Base-by-base conservation (phyloP, 2,888 invertebrate genomes). In the Euzetes globulus region DNA sequence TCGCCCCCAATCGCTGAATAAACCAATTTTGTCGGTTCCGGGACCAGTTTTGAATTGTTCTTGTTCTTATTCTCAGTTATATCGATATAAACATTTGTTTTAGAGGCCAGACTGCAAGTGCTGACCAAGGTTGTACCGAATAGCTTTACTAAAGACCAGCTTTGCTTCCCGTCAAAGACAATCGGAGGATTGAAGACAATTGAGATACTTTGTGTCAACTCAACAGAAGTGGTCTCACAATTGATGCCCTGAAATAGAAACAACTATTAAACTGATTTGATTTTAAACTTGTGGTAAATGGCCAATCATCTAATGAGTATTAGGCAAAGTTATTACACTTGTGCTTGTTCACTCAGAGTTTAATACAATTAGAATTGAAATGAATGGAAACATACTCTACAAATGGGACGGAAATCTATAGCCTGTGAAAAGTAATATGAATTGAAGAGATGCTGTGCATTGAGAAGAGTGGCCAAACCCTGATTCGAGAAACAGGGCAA, bases 361-460 rank as follows among this genome's bases (percentile, higher is more conserved):
- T n/a, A n/a, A n/a, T n/a, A n/a, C n/a, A n/a, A n/a, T n/a, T n/a
- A n/a, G n/a, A n/a, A n/a, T n/a, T 41, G 4, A 9, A 0, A 37
- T 22, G 33, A 52, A 47, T 50, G 19, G 19, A 74, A 29, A 77
- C 81, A 81, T 80, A 85, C 86, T 81, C 81, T 78, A 80, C 94
- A 95, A 52, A 91, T 85, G 71, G 90, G 90, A 75, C 93, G 87
- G 47, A 94, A 87, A 84, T 93, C 90, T 55, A 97, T 85, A 22
- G 91, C 90, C 75, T 96, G 84, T 0, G 96, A 95, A 84, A 96
- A 94, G 81, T 93, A 97, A 80, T 91, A 90, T 1, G 94, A 91
- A 81, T 94, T 93, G 82, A 95, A 94, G 74, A 97, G 89, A 82
- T 90, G 88, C 73, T 91, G 90, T 0, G 97, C 92, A 83, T 94